Conservation (phyloP, 2,888 invertebrate species). For the Hedya salicella region DNA sequence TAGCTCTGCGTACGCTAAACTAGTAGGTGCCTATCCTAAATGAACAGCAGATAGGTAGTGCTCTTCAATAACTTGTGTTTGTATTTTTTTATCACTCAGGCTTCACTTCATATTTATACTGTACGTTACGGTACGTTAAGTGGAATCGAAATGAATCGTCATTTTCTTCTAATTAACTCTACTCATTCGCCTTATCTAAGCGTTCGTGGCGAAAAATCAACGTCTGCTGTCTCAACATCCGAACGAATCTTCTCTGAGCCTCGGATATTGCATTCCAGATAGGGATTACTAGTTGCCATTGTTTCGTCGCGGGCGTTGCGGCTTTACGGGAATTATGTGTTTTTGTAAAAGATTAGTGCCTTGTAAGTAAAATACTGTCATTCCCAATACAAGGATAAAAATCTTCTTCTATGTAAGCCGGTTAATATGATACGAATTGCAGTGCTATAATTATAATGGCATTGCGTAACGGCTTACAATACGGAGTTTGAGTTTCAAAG, state of each 20-base stretch:
- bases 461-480: too few relatives aligned
- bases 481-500: too few relatives aligned
- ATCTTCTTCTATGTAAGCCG: neutral
- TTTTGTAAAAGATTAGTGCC: neutral
- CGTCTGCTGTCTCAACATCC: conserved; percentile 27
- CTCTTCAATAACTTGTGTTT: neutral
- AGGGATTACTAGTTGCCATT: conserved; percentile 26
- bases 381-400: neutral
- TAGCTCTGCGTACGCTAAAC: too few relatives aligned
- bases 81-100: neutral
- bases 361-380: neutral
- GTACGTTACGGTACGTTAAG: neutral
- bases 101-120: conserved; percentile 1
- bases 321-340: conserved; percentile 14
- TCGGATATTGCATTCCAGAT: conserved; percentile 32
- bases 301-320: conserved; percentile 22
- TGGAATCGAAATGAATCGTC: neutral
- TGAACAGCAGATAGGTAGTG: neutral
- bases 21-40: too few relatives aligned
- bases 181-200: conserved; percentile 26
- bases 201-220: conserved; percentile 33
- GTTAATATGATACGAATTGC: too few relatives aligned
- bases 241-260: conserved; percentile 14
- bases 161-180: conserved; percentile 20
- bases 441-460: too few relatives aligned